Percentiles rank a stretch among this genome's conserved stretches.
Conservation (phyloP, 1,140 invertebrate species). For the Ganaspis sp. region DNA sequence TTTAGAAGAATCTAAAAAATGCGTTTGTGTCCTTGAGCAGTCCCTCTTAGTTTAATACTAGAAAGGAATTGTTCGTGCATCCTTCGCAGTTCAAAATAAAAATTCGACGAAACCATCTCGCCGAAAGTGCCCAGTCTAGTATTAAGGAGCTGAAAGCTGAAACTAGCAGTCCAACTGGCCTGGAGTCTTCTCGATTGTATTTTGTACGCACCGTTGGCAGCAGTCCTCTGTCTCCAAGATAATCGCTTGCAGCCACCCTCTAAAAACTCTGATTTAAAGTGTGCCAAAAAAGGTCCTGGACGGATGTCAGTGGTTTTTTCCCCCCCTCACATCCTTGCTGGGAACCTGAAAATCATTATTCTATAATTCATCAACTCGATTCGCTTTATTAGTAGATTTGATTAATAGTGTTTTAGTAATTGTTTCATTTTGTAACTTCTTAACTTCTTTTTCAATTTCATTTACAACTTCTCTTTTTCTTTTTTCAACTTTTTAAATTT, state of each 20-base stretch:
- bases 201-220: constrained; percentile 24
- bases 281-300: constrained; percentile 5
- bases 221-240: constrained; percentile 24
- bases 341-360: constrained; percentile 14
- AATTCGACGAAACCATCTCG: constrained; percentile 11
- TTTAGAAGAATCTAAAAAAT: constrained; percentile 14
- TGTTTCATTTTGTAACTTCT: too few species aligned
- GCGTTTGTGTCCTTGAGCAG: background rate
- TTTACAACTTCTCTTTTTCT: too few species aligned
- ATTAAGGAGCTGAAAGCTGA: constrained; percentile 25
- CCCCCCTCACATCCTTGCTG: background rate
- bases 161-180: constrained; percentile 21
- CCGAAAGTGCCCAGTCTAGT: constrained; percentile 22
- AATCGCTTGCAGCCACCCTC: constrained; percentile 29
- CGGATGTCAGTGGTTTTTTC: constrained; percentile 17
- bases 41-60: constrained; percentile 25
- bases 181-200: background rate
- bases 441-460: too few species aligned
- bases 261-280: constrained; percentile 22
- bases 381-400: too few species aligned
- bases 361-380: background rate
- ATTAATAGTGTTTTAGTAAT: too few species aligned
- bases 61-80: constrained; percentile 27
- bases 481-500: too few species aligned
- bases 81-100: constrained; percentile 27